These are phyloP conservation scores for Acanthosepion pharaonis DNA, from an alignment of 2,888 invertebrate genomes.

Conservation along the genomic window DNA sequence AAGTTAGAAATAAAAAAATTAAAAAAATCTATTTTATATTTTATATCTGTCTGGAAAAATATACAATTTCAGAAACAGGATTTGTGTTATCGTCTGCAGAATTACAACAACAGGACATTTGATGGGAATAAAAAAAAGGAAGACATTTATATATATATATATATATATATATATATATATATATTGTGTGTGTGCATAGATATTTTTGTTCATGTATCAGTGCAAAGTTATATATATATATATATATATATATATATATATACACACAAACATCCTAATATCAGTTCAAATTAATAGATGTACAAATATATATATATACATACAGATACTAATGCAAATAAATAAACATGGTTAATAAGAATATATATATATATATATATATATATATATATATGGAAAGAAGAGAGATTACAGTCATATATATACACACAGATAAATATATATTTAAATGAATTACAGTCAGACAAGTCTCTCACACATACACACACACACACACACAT, in stretches of 20 bases:
- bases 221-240: neutral
- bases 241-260: neutral
- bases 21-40: too few relatives aligned
- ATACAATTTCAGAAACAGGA: too few relatives aligned
- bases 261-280: neutral
- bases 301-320: neutral
- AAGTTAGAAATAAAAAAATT: too few relatives aligned
- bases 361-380: slow-evolving; percentile 40
- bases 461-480: too few relatives aligned
- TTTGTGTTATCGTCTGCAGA: neutral
- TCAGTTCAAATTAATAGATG: neutral
- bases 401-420: neutral
- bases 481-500: too few relatives aligned
- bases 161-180: neutral
- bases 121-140: neutral
- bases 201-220: neutral
- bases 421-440: neutral
- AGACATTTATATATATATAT: neutral
- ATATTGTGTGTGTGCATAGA: neutral
- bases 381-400: neutral
- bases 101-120: neutral
- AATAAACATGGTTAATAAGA: neutral
- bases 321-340: neutral
- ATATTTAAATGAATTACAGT: neutral
- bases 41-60: too few relatives aligned